phyloP scores from a whole-genome alignment of 37 sponge, comb jelly and placozoan species.

The Cladorhizidae sp. region DNA sequence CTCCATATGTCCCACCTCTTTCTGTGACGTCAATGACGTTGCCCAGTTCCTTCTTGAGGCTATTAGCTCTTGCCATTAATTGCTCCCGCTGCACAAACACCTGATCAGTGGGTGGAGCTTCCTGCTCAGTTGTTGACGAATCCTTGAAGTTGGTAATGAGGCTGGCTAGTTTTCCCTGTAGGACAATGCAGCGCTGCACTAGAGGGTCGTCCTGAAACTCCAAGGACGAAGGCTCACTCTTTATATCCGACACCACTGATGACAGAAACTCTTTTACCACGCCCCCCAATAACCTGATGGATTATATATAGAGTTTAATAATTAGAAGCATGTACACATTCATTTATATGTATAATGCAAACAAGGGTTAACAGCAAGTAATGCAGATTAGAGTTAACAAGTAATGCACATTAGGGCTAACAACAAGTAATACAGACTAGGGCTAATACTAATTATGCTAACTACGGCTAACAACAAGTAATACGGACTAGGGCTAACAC shows the following conservation, averaged over 20 bases:
- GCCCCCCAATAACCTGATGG: constrained; percentile 41
- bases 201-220: constrained; percentile 17
- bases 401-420: too few relatives aligned
- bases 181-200: constrained; percentile 34
- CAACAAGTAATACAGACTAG: too few relatives aligned
- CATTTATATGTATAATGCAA: too few relatives aligned
- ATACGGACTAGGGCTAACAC: too few relatives aligned
- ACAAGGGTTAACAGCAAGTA: too few relatives aligned
- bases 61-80: constrained; percentile 84
- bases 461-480: too few relatives aligned
- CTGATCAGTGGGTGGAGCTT: neutral
- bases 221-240: neutral
- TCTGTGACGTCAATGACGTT: constrained; percentile 71
- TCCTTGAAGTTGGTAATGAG: constrained; percentile 21
- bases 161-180: constrained; percentile 45
- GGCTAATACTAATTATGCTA: too few relatives aligned
- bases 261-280: constrained; percentile 48
- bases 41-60: constrained; percentile 84
- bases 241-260: constrained; percentile 19
- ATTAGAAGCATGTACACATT: too few relatives aligned
- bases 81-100: constrained; percentile 58
- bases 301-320: too few relatives aligned
- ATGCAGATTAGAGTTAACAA: too few relatives aligned
- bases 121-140: neutral
- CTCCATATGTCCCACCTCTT: constrained; percentile 15